These are phyloP conservation scores for Chelonus insularis DNA, from an alignment of 1,140 invertebrate genomes.

Conservation along the genomic window DNA sequence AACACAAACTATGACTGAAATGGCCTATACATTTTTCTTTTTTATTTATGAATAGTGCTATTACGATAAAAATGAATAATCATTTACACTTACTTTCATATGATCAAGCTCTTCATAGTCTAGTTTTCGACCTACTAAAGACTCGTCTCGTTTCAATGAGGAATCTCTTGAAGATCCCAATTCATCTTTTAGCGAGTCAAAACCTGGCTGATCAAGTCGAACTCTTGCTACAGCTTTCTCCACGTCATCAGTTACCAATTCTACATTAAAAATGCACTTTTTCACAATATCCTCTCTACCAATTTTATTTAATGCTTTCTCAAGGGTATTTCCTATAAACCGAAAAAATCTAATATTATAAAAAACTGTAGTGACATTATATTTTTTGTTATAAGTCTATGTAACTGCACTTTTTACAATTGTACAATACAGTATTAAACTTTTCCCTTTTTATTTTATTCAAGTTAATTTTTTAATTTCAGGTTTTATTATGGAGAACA, in stretches of 20 bases:
- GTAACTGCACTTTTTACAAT: slow-evolving; percentile 5
- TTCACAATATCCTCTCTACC: slow-evolving; percentile 90
- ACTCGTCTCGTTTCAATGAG: slow-evolving; percentile 66
- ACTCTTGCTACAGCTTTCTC: slow-evolving; percentile 78
- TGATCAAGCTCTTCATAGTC: slow-evolving; percentile 65
- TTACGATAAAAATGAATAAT: not conserved
- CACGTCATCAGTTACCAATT: slow-evolving; percentile 77
- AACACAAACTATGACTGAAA: slow-evolving; percentile 20
- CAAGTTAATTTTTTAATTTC: slow-evolving; percentile 9
- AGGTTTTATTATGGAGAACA: too few relatives aligned
- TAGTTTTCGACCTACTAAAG: slow-evolving; percentile 66
- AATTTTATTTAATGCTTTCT: slow-evolving; percentile 86
- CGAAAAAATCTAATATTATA: slow-evolving; percentile 29
- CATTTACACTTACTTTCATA: slow-evolving; percentile 48
- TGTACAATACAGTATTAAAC: not conserved
- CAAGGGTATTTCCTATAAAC: slow-evolving; percentile 77
- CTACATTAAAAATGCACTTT: slow-evolving; percentile 86
- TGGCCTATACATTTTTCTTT: too few relatives aligned
- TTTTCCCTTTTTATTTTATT: not conserved
- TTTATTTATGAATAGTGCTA: too few relatives aligned
- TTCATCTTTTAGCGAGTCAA: slow-evolving; percentile 74
- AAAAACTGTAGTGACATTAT: too few relatives aligned
- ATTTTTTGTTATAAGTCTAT: slow-evolving; percentile 12
- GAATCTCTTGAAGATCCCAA: slow-evolving; percentile 68
- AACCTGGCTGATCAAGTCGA: slow-evolving; percentile 75